Conservation (phyloP, 2,888 invertebrate genomes). For the Ennomos quercinarius region DNA sequence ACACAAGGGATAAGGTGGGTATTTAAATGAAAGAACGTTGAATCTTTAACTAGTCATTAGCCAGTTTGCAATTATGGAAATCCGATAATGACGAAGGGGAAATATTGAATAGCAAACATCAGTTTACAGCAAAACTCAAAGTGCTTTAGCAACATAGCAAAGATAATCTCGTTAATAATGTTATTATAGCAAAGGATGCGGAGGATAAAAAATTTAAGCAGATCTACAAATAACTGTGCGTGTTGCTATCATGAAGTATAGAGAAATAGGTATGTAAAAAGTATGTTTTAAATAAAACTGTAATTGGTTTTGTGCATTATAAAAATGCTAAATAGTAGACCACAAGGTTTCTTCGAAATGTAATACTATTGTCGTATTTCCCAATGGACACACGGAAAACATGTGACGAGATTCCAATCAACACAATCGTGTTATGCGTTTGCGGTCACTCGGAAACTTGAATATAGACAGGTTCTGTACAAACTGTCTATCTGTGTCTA, state of each 20-base stretch:
- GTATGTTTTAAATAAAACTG: no score
- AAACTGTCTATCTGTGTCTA: constrained; percentile 19
- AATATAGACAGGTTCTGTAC: constrained; percentile 27
- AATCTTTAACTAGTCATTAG: constrained; percentile 33
- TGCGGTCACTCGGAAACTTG: constrained; percentile 23
- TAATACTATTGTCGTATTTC: background rate
- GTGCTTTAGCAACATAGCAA: constrained; percentile 7
- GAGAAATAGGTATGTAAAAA: no score
- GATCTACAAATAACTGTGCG: no score
- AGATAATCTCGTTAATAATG: constrained; percentile 7
- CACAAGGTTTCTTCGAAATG: no score
- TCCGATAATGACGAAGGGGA: constrained; percentile 28
- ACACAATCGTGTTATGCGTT: constrained; percentile 20
- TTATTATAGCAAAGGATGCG: no score
- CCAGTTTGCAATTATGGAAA: constrained; percentile 33
- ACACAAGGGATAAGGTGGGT: constrained; percentile 13
- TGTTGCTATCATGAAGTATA: no score
- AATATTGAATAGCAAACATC: constrained; percentile 35
- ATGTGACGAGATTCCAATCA: constrained; percentile 22
- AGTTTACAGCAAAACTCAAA: constrained; percentile 8
- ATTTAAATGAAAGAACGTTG: constrained; percentile 5
- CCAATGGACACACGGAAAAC: constrained; percentile 14
- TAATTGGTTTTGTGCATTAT: background rate
- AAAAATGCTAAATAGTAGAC: background rate
- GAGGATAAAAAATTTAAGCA: no score